Evolutionary conservation across 2,888 invertebrate species (phyloP), one percentile per base, ranked within the genome.

Genomic region (Ditula angustiorana): DNA sequence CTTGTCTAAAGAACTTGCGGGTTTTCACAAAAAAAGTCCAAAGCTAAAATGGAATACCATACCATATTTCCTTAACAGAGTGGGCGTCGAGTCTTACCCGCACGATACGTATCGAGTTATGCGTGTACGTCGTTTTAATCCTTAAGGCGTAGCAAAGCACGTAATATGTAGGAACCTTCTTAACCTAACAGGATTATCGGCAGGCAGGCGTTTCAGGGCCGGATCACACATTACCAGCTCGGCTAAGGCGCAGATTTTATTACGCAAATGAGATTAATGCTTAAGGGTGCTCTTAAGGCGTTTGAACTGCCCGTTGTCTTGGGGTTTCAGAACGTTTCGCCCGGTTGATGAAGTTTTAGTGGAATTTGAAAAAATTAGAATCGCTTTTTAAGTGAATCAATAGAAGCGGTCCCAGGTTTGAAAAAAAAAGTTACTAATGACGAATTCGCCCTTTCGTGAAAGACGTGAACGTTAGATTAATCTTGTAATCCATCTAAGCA

Each of bases 141-240:
- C 94, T 92, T 94, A 94, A 94, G 94, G 94, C 94, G 94, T 87
- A 92, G 92, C 94, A 94, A 94, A 94, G 94, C 94, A 94, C 92
- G 93, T 95, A 94, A 94, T 95, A 94, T 94, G 94, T 94, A 94
- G 94, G 94, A 94, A 94, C 94, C 94, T 94, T 94, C 94, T 94
- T 95, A 95, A 94, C 94, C 94, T 95, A 95, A 95, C 94, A 94
- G 94, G 95, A 95, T 95, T 95, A 95, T 94, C 94, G 94, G 89
- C 86, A 93, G 94, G n/a, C n/a, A 94, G 93, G 94, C 87, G 90
- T 90, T 90, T 91, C 92, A 93, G 93, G 93, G 93, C 88, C 94
- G 93, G 93, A 92, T 93, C 90, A 89, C 86, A 86, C 85, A 84
- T 84, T 85, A 83, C 87, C 82, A 82, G 78, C 82, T 76, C 79